A percentile compares a stretch with the other conserved stretches of the same genome.
phyloP scores from a whole-genome alignment of 2,797 vertebrate species.

The Eutrigla gurnardus region DNA sequence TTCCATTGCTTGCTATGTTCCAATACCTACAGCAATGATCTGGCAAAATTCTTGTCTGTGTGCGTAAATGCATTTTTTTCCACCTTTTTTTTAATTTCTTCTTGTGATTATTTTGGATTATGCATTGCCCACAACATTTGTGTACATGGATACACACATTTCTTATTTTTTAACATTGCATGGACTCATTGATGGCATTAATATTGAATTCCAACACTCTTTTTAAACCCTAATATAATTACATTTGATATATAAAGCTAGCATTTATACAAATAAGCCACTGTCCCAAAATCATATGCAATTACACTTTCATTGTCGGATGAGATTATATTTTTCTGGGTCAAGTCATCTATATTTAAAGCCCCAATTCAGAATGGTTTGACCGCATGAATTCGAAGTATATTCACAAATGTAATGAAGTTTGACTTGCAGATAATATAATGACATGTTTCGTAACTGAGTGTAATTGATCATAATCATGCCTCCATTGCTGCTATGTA shows the following conservation, averaged over 20 bases:
- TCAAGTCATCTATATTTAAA: slow-evolving; percentile 53
- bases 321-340: slow-evolving; percentile 43
- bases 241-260: slow-evolving; percentile 61
- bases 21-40: slow-evolving; percentile 85
- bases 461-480: neutral
- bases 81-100: slow-evolving; percentile 44
- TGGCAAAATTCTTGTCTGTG: slow-evolving; percentile 75
- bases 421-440: neutral
- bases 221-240: slow-evolving; percentile 53
- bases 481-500: neutral
- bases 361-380: slow-evolving; percentile 18
- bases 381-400: slow-evolving; percentile 20
- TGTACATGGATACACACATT: slow-evolving; percentile 43
- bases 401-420: slow-evolving; percentile 9
- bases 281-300: slow-evolving; percentile 60
- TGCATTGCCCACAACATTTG: slow-evolving; percentile 43
- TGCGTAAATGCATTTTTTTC: slow-evolving; percentile 67
- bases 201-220: slow-evolving; percentile 49
- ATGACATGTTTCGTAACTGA: neutral
- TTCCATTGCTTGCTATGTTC: slow-evolving; percentile 83
- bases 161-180: slow-evolving; percentile 30
- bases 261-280: slow-evolving; percentile 64
- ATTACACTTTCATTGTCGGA: slow-evolving; percentile 55
- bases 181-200: slow-evolving; percentile 41
- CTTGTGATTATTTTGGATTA: slow-evolving; percentile 32